A percentile compares a stretch with the other conserved stretches of the same genome.
phyloP scores from a whole-genome alignment of 2,113 vertebrate species.

The Cynoglossus semilaevis region DNA sequence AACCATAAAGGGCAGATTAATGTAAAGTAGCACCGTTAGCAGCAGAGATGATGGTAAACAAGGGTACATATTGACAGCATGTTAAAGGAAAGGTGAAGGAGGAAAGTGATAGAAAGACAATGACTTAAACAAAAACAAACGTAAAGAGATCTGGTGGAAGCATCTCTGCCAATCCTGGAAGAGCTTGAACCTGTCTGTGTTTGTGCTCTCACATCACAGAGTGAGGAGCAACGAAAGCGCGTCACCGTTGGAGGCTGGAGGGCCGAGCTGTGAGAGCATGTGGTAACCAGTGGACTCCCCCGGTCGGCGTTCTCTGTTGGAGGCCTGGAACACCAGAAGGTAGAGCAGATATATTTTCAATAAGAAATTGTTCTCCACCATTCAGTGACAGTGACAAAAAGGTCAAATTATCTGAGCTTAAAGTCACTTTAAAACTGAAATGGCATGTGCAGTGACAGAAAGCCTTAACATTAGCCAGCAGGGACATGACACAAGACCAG shows the following conservation, averaged over 20 bases:
- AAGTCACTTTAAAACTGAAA: slow-evolving; percentile 1
- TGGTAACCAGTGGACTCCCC: slow-evolving; percentile 59
- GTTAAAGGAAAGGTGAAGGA: neutral
- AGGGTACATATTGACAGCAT: slow-evolving; percentile 42
- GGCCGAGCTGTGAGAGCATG: slow-evolving; percentile 71
- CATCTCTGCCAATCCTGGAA: slow-evolving; percentile 18
- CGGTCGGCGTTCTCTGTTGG: slow-evolving; percentile 40
- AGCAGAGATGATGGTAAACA: slow-evolving; percentile 44
- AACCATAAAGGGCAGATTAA: neutral
- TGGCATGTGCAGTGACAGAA: slow-evolving; percentile 1
- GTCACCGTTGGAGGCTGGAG: slow-evolving; percentile 62
- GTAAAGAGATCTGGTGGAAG: slow-evolving; percentile 13
- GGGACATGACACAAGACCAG: slow-evolving; percentile 10
- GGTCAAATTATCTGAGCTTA: neutral
- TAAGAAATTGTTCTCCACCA: too few relatives aligned
- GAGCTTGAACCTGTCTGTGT: slow-evolving; percentile 56
- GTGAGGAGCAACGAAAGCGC: slow-evolving; percentile 60
- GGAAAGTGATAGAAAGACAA: slow-evolving; percentile 11
- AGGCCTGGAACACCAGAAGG: slow-evolving; percentile 2
- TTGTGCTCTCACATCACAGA: slow-evolving; percentile 54
- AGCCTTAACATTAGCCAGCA: slow-evolving; percentile 22
- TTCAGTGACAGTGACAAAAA: neutral
- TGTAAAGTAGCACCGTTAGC: slow-evolving; percentile 19
- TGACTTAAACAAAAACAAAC: slow-evolving; percentile 37
- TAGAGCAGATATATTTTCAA: too few relatives aligned